These are phyloP conservation scores for Andrena marginata DNA, from an alignment of 2,888 invertebrate species.

Conservation along the genomic window DNA sequence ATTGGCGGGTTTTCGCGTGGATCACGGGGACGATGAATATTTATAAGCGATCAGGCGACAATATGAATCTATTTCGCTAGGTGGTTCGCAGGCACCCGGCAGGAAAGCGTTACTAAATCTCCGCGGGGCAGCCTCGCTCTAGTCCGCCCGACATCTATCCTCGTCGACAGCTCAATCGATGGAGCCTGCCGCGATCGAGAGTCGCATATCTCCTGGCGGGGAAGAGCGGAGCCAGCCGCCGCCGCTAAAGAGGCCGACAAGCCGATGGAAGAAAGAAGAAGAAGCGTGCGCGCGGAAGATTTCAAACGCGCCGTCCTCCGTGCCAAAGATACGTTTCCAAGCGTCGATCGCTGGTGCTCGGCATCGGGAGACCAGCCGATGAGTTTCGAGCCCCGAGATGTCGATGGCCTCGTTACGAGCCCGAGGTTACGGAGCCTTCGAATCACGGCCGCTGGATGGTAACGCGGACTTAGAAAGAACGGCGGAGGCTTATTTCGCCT, in stretches of 20 bases:
- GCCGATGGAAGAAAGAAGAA: constrained; percentile 64
- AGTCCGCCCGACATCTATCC: constrained; percentile 64
- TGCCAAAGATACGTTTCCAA: constrained; percentile 65
- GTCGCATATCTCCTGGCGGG: constrained; percentile 51
- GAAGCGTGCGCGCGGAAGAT: constrained; percentile 67
- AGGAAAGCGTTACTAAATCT: constrained; percentile 30
- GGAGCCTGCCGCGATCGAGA: constrained; percentile 50
- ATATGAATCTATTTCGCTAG: neutral
- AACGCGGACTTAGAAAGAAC: constrained; percentile 30
- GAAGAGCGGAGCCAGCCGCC: constrained; percentile 21
- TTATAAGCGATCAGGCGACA: no score
- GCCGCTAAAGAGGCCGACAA: constrained; percentile 72
- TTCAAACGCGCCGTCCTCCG: constrained; percentile 76
- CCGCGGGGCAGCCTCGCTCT: constrained; percentile 30
- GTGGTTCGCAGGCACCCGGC: neutral
- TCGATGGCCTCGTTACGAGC: constrained; percentile 67
- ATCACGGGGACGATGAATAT: no score
- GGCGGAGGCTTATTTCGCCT: constrained; percentile 22
- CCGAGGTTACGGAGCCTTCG: constrained; percentile 52
- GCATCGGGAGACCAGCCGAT: constrained; percentile 47
- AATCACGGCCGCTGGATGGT: neutral
- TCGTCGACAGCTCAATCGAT: constrained; percentile 71
- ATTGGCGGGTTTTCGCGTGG: no score
- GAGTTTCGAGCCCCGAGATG: constrained; percentile 61
- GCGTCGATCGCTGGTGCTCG: constrained; percentile 57